Evolutionary conservation across 2,797 vertebrate species (phyloP), one percentile per base, ranked within the genome.

Genomic region (Oreonectes daqikongensis): DNA sequence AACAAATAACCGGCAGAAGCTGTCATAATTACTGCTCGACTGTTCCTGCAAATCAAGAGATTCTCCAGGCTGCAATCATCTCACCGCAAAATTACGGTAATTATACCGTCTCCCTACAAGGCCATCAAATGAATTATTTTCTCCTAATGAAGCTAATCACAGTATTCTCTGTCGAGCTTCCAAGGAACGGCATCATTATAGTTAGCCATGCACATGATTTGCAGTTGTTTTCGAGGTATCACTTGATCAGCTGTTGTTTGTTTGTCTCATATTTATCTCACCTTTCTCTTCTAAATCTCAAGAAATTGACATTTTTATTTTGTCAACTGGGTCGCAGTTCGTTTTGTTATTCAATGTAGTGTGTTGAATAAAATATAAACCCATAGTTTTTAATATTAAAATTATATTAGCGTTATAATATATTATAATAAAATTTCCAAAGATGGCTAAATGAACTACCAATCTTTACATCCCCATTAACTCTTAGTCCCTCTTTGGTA

Each of bases 11-110:
- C 15, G 1, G 28, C 53, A 32, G 42, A 80, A 79, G 65, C 64
- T 72, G 73, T 79, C 75, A 60, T 84, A 81, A 79, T 77, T 68
- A 77, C 84, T 79, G 72, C 64, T 64, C 60, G 83, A 61, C 78
- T 83, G 78, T 82, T 82, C 61, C 64, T 69, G 72, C 53, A 71
- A 83, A 82, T 85, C 77, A 84, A 84, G 81, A 65, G 75, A 22
- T 69, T 69, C 79, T 86, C 75, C 40, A 52, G 76, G 71, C 81
- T 79, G 78, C 79, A 80, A 83, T 84, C 78, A 82, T 38, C 20
- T 60, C 65, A 69, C 52, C 30, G 53, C 69, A 72, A 60, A 81
- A 67, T 78, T 65, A 84, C 53, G 67, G n/a, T 84, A 85, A 85
- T 82, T 79, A 83, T 73, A 77, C 75, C 78, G 12, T 63, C 77